Evolutionary conservation across 2,797 vertebrate species (phyloP).

Genomic region (Helarctos malayanus): DNA sequence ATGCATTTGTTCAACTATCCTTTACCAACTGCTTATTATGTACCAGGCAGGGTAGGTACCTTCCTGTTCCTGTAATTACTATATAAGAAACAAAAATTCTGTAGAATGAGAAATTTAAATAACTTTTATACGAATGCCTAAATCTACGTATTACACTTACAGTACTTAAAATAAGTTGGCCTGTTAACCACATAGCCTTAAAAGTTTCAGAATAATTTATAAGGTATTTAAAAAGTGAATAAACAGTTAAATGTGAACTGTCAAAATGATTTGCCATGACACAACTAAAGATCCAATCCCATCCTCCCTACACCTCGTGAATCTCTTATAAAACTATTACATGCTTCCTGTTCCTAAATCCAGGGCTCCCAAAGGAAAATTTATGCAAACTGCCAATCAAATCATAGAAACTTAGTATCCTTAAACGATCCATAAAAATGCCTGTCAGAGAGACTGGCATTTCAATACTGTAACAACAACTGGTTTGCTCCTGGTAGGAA

Average conservation of each 20-base stretch:
- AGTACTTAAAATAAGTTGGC: constrained; percentile 22
- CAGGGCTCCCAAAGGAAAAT: background rate
- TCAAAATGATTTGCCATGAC: constrained; percentile 20
- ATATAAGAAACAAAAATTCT: constrained; percentile 5
- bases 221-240: background rate
- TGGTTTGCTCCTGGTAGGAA: background rate
- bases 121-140: background rate
- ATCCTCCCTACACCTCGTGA: background rate
- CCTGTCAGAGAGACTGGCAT: background rate
- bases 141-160: background rate
- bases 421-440: constrained; percentile 54
- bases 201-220: constrained; percentile 49
- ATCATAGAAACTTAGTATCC: constrained; percentile 38
- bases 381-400: constrained; percentile 23
- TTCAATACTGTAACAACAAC: background rate
- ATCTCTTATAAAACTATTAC: constrained; percentile 40
- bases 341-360: background rate
- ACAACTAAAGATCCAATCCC: background rate
- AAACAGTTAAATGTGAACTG: constrained; percentile 21
- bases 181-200: constrained; percentile 40
- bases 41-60: background rate
- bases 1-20: background rate
- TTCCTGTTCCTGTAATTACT: background rate
- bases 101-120: constrained; percentile 23
- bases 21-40: background rate